Base-by-base conservation (phyloP, 2,888 invertebrate genomes). In the Oligia latruncula region DNA sequence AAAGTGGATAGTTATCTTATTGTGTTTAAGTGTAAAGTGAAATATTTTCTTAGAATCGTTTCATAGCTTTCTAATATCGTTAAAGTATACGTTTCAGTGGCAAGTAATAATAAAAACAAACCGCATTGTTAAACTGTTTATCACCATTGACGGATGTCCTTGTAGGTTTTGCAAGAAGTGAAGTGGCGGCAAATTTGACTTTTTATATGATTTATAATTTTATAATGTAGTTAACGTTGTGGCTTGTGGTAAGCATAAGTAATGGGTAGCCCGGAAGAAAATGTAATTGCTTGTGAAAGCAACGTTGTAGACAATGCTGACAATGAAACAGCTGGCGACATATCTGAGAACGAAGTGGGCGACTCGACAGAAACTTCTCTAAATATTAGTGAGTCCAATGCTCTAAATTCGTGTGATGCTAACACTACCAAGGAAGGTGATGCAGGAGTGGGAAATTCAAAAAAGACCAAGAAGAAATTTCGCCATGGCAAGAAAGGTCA, bases 131-230 rank as follows among this genome's bases (percentile, higher is more conserved):
- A 95, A 95, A 95, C 96, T 96, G 96, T 96, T 96, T 96, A 96
- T 94, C 95, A 94, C 94, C 92, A 95, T 95, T 96, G 96, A 96
- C 96, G 95, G 96, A 96, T 96, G 96, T 95, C 96, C 96, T 96
- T 96, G 95, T 95, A 93, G 93, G 94, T 95, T 95, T 96, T 94
- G 95, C 95, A 94, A 95, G 93, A 95, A 92, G 90, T 92, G 90
- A 89, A 94, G 95, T 96, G 96, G 97, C 97, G 97, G 96, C 93
- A 97, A 96, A 95, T 97, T 96, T 94, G 91, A 96, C 92, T 95
- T 94, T 92, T 91, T 88, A 86, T 88, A 92, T 93, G 90, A 80
- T 89, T 89, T 91, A 87, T 86, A 83, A 87, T 88, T 90, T 87
- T 94, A 94, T 90, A 87, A 95, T 95, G 95, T 95, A 90, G 92